Evolutionary conservation across 2,888 invertebrate species (phyloP), one percentile per base, ranked within the genome.

Genomic region (Calameuta pallipes): DNA sequence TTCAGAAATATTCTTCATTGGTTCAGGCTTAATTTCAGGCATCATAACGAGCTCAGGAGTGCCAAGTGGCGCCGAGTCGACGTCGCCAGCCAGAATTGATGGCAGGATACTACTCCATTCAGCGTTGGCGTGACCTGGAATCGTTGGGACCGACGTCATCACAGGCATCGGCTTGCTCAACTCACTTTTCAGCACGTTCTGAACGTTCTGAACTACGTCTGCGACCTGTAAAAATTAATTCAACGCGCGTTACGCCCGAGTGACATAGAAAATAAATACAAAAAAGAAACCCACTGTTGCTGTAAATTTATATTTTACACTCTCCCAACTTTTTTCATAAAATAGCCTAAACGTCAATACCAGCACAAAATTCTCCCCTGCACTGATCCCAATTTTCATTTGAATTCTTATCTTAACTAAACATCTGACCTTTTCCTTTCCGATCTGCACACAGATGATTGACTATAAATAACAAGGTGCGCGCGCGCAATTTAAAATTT

Each of bases 91-190:
- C 86, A 97, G 95, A 79, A 97, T 95, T 0, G 96, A 95, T 1
- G 97, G 97, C 74, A 97, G 92, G 81, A 97, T 96, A 88, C 96
- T 94, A 82, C 96, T 96, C 97, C 97, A 97, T 77, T 91, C 90
- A 56, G 86, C 88, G 77, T 89, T 91, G 0, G 86, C 90, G 78
- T 89, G 90, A 33, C 90, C 90, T 1, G 91, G 91, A 78, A 91
- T 90, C 56, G 89, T 89, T 37, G 91, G 87, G 6, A 89, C 82
- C 13, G 87, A 83, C 23, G 86, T 87, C 79, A 88, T 87, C 56
- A 88, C 81, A 3, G 84, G 82, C 0, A 88, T 78, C 3, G 91
- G 90, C 89, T 94, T 90, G 81, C 93, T 94, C 91, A 96, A 94
- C 92, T 97, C 96, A 76, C 95, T 95, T 90, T 96, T 96, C 0